Evolutionary conservation across 1,140 invertebrate species (phyloP).

Genomic region (Polyergus mexicanus): DNA sequence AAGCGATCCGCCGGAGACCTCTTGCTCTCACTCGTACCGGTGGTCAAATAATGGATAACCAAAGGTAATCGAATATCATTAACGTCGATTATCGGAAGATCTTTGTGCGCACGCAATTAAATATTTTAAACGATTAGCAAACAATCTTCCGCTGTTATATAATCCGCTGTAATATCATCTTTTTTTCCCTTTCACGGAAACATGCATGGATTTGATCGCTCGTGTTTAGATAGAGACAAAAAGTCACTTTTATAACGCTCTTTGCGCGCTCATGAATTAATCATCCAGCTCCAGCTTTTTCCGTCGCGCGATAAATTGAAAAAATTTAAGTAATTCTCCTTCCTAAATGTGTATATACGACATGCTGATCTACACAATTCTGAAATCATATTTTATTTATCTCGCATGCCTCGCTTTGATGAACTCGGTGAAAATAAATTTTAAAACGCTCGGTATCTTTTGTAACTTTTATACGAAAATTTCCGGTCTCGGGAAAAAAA

Average conservation of each 20-base stretch:
- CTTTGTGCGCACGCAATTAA: background rate
- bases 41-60: conserved; percentile 42
- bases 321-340: conserved; percentile 30
- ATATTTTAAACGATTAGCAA: conserved; percentile 34
- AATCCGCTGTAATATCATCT: background rate
- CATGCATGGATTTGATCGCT: background rate
- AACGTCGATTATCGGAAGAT: conserved; percentile 33
- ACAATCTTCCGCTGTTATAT: background rate
- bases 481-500: background rate
- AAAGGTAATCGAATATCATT: conserved; percentile 26
- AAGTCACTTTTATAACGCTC: conserved; percentile 10
- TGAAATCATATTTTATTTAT: conserved; percentile 12
- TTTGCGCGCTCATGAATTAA: conserved; percentile 35
- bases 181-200: background rate
- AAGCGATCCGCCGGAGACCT: conserved; percentile 27
- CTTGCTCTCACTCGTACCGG: background rate
- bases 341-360: background rate
- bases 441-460: background rate
- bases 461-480: background rate
- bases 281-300: background rate
- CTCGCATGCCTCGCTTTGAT: background rate
- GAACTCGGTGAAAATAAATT: conserved; percentile 6
- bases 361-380: background rate
- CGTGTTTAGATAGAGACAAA: conserved; percentile 3
- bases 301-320: conserved; percentile 20